Evolutionary conservation across 2,888 invertebrate genomes (phyloP), one percentile per base, ranked within the genome.

Genomic region (Ennomos quercinarius): DNA sequence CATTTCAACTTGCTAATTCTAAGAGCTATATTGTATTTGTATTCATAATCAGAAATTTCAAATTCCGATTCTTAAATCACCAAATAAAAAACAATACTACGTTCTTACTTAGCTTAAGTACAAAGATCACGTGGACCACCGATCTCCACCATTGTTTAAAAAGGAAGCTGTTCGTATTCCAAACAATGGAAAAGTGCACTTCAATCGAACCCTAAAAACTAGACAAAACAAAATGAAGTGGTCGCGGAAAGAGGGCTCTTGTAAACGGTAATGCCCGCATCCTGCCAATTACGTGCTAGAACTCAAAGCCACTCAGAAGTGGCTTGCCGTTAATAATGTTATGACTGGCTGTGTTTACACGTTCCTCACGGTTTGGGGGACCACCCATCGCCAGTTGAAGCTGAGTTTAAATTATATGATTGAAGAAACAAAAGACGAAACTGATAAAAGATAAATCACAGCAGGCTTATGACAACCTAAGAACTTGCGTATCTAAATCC

Each of bases 221-320:
- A 61, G 45, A 53, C 59, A 57, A 68, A 62, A 55, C 56, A 57
- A 63, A 36, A 56, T 53, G 44, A 55, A 58, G 55, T 56, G 58
- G 51, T 42, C 17, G 53, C 40, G 55, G 57, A 62, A 53, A 61
- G 57, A 35, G 63, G 61, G 55, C 63, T 66, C 73, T 68, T 53
- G 51, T 38, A 45, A n/a, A 11, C 51, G 47, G 58, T 48, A 58
- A 54, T 59, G 66, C 80, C 79, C 80, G 78, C 78, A 79, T 80
- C 77, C 80, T 77, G 72, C 54, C 64, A 40, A 58, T 58, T 60
- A 51, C 50, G 53, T 45, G 40, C 49, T 46, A 48, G 57, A 27
- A 40, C 41, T 12, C 45, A 39, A 42, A 59, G 57, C 60, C 57
- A 56, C 65, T 62, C 54, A 17, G 41, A 48, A 59, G 34, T 50